These are phyloP conservation scores for Seriola aureovittata DNA, from an alignment of 2,113 vertebrate species.

Conservation along the genomic window DNA sequence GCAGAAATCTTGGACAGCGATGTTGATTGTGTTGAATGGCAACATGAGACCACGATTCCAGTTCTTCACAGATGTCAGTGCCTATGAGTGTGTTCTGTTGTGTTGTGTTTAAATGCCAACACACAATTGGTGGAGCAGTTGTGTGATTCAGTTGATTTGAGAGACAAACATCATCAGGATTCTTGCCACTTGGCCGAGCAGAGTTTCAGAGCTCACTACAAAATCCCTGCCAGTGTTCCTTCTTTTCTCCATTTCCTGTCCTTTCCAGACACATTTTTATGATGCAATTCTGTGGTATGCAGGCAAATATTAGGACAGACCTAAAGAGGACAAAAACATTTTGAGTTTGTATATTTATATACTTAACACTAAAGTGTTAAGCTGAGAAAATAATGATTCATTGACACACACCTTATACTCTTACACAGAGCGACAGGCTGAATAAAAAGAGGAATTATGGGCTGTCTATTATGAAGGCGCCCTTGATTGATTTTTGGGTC, in stretches of 20 bases:
- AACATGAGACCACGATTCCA: neutral
- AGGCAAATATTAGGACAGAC: neutral
- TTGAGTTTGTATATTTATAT: neutral
- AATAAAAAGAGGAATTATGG: neutral
- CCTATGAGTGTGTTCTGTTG: slow-evolving; percentile 6
- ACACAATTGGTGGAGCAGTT: neutral
- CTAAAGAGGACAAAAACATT: neutral
- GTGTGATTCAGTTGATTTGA: slow-evolving; percentile 1
- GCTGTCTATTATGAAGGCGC: neutral
- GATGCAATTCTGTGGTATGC: neutral
- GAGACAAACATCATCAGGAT: neutral
- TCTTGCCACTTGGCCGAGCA: neutral
- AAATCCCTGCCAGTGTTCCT: neutral
- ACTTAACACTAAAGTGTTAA: neutral
- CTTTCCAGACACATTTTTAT: slow-evolving; percentile 10
- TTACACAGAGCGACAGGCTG: neutral
- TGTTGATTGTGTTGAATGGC: neutral
- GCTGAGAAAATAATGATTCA: neutral
- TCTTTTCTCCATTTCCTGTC: neutral
- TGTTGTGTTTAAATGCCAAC: neutral
- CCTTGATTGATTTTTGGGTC: neutral
- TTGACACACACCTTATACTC: neutral
- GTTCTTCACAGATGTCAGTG: neutral
- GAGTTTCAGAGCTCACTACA: neutral
- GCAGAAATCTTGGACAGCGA: neutral